Evolutionary conservation across 2,113 vertebrate genomes (phyloP), one percentile per base, ranked within the genome.

Genomic region (Pomatorhinus ruficollis): DNA sequence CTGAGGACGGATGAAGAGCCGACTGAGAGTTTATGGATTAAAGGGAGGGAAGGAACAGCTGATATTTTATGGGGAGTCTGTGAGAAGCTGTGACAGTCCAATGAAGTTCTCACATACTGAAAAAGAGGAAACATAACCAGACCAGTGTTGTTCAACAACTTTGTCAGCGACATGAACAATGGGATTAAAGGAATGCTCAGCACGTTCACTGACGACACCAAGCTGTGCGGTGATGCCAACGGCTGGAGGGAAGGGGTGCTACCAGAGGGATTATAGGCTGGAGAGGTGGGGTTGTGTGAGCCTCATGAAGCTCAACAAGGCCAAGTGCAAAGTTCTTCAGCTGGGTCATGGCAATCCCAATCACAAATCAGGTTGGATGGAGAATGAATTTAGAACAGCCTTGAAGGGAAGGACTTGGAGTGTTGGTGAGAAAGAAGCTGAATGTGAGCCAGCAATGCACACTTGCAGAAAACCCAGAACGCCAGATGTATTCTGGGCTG

Each of bases 81-180:
- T 60, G 59, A 39, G 77, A 74, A 50, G 10, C 12, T 52, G 45
- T 52, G 39, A 20, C 10, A 39, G 19, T 18, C 11, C 45, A 33
- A 50, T 27, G 27, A 72, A 57, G 5, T 23, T 72, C 25, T 6
- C 33, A 23, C 10, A 65, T 19, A 44, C 12, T 65, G 37, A 50
- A 50, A 81, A 72, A 65, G 9, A 19, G 6, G 18, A 65, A 65
- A 81, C 15, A 44, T 33, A 44, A 44, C 37, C 22, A 33, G 15
- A 37, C 3, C 0, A 0, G 4, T 42, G 17, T 6, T 64, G 21
- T 42, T 80, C 22, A 57, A 57, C 25, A 49, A 8, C 8, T 57
- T 88, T 50, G 18, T 33, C 33, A 42, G 35, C 50, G 15, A 37
- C 10, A 37, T 15, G 31, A 72, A 16, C 4, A 13, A 10, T 37